Evolutionary conservation across 92 coral and sea anemone species (phyloP).

Genomic region (Parazoanthus darwini): DNA sequence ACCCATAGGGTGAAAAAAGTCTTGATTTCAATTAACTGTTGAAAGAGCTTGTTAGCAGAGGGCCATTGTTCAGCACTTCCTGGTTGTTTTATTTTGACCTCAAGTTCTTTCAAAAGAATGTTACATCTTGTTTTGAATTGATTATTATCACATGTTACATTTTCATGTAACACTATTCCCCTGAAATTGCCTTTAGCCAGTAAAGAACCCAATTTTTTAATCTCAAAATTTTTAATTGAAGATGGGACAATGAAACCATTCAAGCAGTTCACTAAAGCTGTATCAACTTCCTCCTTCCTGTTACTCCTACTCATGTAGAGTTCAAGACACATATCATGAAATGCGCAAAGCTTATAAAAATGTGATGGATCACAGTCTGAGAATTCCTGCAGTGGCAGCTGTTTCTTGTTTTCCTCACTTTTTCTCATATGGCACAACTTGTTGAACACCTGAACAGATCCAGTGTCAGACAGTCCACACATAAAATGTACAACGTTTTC

Average conservation of each 20-base stretch:
- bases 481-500: not conserved
- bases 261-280: not conserved
- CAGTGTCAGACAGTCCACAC: conserved; percentile 10
- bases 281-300: not conserved
- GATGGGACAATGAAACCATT: not conserved
- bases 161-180: not conserved
- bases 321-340: conserved; percentile 6
- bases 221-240: not conserved
- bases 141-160: no score
- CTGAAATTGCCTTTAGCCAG: conserved; percentile 1
- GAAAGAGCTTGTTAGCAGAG: not conserved
- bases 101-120: not conserved
- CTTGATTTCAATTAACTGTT: not conserved
- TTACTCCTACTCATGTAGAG: not conserved
- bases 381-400: not conserved
- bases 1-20: not conserved
- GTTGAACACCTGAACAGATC: not conserved
- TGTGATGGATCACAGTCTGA: not conserved
- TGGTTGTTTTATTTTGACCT: not conserved
- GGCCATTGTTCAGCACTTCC: not conserved
- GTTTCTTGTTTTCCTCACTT: not conserved
- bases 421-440: not conserved
- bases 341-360: not conserved
- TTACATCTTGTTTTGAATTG: no score
- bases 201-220: not conserved